Base-by-base conservation (phyloP, 2,113 vertebrate species). In the Thymallus thymallus region DNA sequence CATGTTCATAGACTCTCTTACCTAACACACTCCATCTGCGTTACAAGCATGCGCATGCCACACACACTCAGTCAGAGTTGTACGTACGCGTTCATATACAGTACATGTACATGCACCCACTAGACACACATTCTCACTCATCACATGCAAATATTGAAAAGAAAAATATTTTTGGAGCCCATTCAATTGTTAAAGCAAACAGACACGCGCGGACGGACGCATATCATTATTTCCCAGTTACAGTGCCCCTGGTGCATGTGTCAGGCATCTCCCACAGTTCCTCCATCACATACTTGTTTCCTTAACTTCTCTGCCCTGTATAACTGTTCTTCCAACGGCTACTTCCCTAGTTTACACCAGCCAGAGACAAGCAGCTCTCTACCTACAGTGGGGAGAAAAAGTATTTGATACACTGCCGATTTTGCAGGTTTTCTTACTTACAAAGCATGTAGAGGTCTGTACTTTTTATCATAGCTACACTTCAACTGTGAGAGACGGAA, bases 1-100 rank as follows among this genome's bases (percentile, higher is more conserved):
- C 63, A 79, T 75, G 35, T 82, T 85, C 82, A 83, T 87, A 76
- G 80, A 51, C 62, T n/a, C 72, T 85, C 76, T 84, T 81, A 78
- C 67, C n/a, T 81, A 66, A 64, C n/a, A 6, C 41, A 62, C 32
- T 20, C 2, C 30, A 73, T 22, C 18, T 23, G 6, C 4, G 16
- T 22, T 22, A 60, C 20, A 23, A 22, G 56, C 56, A 60, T 60
- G 56, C 5, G 3, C 56, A n/a, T 16, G 6, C 56, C 7, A n/a
- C 56, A 23, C 56, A 60, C 56, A 60, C n/a, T 16, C 56, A 60
- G 16, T 13, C 32, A 58, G 20, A 60, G 26, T 48, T 9, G 35
- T 16, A 60, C 56, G 5, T 13, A n/a, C 18, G 9, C 56, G 16
- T 5, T 16, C 1, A 6, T 9, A 22, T 16, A 23, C n/a, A 63